phyloP scores from a whole-genome alignment of 1,140 invertebrate species.

The Anthonomus grandis region DNA sequence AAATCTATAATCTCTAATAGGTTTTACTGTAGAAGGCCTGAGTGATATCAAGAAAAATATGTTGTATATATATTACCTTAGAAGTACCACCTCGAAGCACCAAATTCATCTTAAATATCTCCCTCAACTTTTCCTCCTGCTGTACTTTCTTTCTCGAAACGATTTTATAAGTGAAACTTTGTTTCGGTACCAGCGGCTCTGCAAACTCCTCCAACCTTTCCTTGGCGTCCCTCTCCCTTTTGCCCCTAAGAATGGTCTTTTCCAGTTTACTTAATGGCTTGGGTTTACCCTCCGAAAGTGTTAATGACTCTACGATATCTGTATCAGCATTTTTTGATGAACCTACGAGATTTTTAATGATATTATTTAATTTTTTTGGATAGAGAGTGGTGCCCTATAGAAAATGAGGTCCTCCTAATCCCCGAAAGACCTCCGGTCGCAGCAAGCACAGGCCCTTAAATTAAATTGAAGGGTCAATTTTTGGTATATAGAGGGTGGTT shows the following conservation, averaged over 20 bases:
- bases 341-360: not conserved
- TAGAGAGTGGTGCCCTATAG: too few relatives aligned
- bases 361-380: not conserved
- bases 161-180: conserved; percentile 17
- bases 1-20: too few relatives aligned
- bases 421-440: not conserved
- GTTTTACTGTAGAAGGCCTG: too few relatives aligned
- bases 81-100: too few relatives aligned
- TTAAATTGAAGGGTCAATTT: not conserved
- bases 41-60: too few relatives aligned
- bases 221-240: not conserved
- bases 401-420: conserved; percentile 5
- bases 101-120: conserved; percentile 7
- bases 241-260: not conserved
- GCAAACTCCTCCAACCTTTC: not conserved
- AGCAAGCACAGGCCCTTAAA: conserved; percentile 6
- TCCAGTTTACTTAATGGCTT: not conserved
- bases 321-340: not conserved
- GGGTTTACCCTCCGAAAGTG: not conserved
- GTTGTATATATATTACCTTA: too few relatives aligned
- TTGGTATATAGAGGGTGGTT: too few relatives aligned
- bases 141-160: not conserved
- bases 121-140: not conserved
- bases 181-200: not conserved
- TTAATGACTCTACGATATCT: not conserved